Evolutionary conservation across 2,888 invertebrate genomes (phyloP), one percentile per base, ranked within the genome.

Genomic region (Limenitis camilla): DNA sequence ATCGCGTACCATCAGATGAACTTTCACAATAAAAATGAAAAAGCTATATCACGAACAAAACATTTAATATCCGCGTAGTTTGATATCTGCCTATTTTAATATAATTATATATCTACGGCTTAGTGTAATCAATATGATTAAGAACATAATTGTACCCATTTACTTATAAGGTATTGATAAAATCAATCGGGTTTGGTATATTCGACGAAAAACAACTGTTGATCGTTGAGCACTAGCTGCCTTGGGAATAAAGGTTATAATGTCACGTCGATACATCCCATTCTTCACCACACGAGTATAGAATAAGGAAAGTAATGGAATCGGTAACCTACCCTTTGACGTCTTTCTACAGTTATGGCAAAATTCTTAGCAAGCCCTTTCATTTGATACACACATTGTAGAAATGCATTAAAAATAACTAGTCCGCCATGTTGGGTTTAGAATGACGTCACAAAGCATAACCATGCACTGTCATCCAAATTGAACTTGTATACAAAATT

Each of bases 161-260:
- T 59, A 56, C 60, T 56, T 60, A 56, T 59, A 59, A 53, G 60
- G 58, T 49, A 44, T 55, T 56, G 60, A 60, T 60, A 60, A 58
- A 52, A 60, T 60, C 60, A 54, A 56, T 54, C 52, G 52, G 31
- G 46, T 39, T 56, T 54, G 54, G 55, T 55, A 49, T 58, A 58
- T 46, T 39, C 36, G 45, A 47, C 30, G 48, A 41, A 10, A 29
- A 39, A 45, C 42, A 40, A 33, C 31, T 41, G 38, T 36, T 49
- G 31, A 44, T 40, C 7, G 39, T 40, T 19, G 27, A 11, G 30
- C 52, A 47, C 52, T 58, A 55, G n/a, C 33, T n/a, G 40, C 30
- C 30, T 39, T 35, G 30, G 38, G 11, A 38, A 52, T 58, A 58
- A 47, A 55, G 58, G 47, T 47, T 9, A 46, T 49, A 52, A 49